Evolutionary conservation across 2,888 invertebrate species (phyloP).

Genomic region (Drosophila mimetica): DNA sequence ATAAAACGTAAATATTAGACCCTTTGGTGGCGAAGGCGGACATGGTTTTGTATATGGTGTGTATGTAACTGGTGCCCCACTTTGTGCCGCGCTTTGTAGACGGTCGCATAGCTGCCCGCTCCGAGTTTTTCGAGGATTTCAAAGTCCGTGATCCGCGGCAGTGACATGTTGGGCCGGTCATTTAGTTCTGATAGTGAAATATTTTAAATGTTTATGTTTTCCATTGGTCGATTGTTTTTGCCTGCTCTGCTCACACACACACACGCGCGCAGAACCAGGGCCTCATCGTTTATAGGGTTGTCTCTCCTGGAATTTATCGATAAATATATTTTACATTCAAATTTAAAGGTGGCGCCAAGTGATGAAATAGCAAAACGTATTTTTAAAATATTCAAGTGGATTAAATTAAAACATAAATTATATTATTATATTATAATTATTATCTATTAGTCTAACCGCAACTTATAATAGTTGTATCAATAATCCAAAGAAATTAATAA

Average conservation of each 20-base stretch:
- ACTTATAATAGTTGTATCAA: too few relatives aligned
- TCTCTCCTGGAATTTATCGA: not conserved
- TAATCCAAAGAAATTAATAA: too few relatives aligned
- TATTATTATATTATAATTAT: too few relatives aligned
- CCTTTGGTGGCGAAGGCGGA: not conserved
- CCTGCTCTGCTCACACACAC: slow-evolving; percentile 1
- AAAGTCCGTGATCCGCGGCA: slow-evolving; percentile 87
- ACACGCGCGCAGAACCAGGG: slow-evolving; percentile 6
- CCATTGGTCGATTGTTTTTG: slow-evolving; percentile 18
- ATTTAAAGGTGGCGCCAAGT: not conserved
- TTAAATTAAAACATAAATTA: too few relatives aligned
- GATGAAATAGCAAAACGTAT: too few relatives aligned
- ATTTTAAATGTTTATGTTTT: slow-evolving; percentile 23
- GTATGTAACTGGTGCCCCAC: slow-evolving; percentile 50
- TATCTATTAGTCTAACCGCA: too few relatives aligned
- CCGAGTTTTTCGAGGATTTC: slow-evolving; percentile 91
- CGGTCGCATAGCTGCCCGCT: slow-evolving; percentile 92
- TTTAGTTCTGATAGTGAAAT: slow-evolving; percentile 11
- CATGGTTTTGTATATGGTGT: too few relatives aligned
- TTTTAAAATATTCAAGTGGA: too few relatives aligned
- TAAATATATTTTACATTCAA: not conserved
- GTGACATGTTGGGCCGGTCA: slow-evolving; percentile 58
- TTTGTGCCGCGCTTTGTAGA: slow-evolving; percentile 89
- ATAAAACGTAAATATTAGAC: slow-evolving; percentile 1
- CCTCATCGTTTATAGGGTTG: not conserved